Conservation (phyloP, 92 coral and sea anemone species). For the Palythoa heliodiscus region DNA sequence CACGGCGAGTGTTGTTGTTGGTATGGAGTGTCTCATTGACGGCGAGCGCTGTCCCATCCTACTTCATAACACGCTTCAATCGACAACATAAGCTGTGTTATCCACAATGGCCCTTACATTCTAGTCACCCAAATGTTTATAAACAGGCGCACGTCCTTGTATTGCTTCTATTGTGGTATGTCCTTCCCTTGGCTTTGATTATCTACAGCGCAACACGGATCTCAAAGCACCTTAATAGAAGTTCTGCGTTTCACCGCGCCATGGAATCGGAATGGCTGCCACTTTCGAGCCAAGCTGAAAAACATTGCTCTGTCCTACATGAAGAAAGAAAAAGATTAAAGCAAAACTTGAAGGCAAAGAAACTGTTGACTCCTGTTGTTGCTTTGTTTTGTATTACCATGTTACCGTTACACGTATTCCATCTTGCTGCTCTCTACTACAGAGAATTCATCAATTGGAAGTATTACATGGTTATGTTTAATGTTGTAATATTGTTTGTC, state of each 20-base stretch:
- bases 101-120: constrained; percentile 69
- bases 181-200: constrained; percentile 63
- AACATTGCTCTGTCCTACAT: background rate
- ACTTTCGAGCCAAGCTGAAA: constrained; percentile 1
- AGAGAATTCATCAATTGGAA: constrained; percentile 11
- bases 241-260: constrained; percentile 35
- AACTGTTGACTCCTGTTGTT: constrained; percentile 32
- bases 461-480: constrained; percentile 27
- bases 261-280: constrained; percentile 33
- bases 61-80: constrained; percentile 19
- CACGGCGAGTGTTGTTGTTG: constrained; percentile 29
- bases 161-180: constrained; percentile 62
- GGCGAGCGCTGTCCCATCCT: constrained; percentile 14
- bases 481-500: constrained; percentile 19
- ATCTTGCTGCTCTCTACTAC: constrained; percentile 1
- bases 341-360: constrained; percentile 33
- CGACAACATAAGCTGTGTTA: constrained; percentile 10
- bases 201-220: constrained; percentile 54
- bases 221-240: constrained; percentile 46
- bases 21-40: constrained; percentile 23
- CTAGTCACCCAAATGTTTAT: constrained; percentile 40
- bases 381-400: constrained; percentile 9
- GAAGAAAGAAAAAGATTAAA: constrained; percentile 25
- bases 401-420: constrained; percentile 34
- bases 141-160: constrained; percentile 58